Base-by-base conservation (phyloP, 2,888 invertebrate genomes). In the Pyrrhia umbra region DNA sequence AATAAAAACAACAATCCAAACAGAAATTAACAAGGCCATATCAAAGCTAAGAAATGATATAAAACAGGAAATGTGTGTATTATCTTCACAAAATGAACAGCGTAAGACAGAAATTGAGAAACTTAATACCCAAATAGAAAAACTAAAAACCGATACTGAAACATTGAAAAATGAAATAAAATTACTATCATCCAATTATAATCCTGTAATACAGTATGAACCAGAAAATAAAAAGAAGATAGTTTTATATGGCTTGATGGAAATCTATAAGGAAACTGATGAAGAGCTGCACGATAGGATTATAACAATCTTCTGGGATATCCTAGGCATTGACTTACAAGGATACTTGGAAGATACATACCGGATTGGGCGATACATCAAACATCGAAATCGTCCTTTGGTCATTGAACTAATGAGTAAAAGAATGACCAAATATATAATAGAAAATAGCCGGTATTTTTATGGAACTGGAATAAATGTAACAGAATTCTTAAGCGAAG, bases 351-450 rank as follows among this genome's bases (percentile, higher is more conserved):
- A 51, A 8, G 51, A 51, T 4, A 40, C 51, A 2, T 42, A 45
- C 3, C 39, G 59, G n/a, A 50, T 55, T 2, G 65, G 65, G 1
- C n/a, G 20, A 60, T 55, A 40, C 5, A 25, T 34, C n/a, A 49
- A 13, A 10, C 9, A 46, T 13, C 23, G 10, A 16, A 58, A 40
- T n/a, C 23, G 64, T 2, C 64, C 64, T 0, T 16, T 64, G 15
- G 54, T 64, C n/a, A n/a, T n/a, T n/a, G n/a, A n/a, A n/a, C n/a
- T n/a, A n/a, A n/a, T n/a, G n/a, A n/a, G n/a, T n/a, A 64, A 64
- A 43, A 59, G 43, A 23, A 30, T 52, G 16, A 2, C 39, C 0
- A 59, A 59, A 50, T 64, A 49, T 21, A n/a, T 50, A 15, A 10
- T 27, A 25, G 37, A 64, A 43, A 54, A 27, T n/a, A 21, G 6